These are phyloP conservation scores for Drosophila imparisetae DNA, from an alignment of 2,888 invertebrate genomes.

Conservation along the genomic window DNA sequence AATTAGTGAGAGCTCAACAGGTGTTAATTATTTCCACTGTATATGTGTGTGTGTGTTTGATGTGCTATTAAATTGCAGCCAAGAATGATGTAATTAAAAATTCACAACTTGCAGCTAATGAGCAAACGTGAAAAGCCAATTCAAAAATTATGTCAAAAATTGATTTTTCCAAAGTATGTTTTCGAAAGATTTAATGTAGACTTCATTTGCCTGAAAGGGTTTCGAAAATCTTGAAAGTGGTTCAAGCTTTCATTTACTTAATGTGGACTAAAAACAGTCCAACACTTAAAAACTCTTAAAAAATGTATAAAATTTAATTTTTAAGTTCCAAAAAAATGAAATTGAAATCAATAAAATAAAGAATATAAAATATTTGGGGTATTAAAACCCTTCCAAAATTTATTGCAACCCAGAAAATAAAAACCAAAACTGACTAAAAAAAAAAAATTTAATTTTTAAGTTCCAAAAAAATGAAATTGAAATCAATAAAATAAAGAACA, in stretches of 20 bases:
- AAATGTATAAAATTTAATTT: neutral
- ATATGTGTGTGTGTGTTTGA: neutral
- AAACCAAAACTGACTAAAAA: neutral
- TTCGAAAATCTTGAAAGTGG: neutral
- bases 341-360: neutral
- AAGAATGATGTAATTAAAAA: neutral
- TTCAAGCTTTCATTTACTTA: neutral
- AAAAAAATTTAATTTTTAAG: too few relatives aligned
- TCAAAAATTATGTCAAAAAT: neutral
- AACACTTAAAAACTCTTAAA: neutral
- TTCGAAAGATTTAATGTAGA: neutral
- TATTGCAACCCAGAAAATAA: neutral
- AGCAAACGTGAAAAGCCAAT: neutral
- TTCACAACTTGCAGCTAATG: neutral
- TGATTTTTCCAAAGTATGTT: neutral
- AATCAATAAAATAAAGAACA: neutral
- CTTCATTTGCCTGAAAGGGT: neutral
- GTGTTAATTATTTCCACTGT: conserved; percentile 30
- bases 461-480: neutral
- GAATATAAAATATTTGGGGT: neutral
- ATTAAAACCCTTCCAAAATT: neutral
- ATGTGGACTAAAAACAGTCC: neutral
- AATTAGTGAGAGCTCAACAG: neutral
- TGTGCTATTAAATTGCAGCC: conserved; percentile 1
- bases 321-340: neutral